Conservation (phyloP, 2,797 vertebrate genomes). For the Coranthus polyacanthus region DNA sequence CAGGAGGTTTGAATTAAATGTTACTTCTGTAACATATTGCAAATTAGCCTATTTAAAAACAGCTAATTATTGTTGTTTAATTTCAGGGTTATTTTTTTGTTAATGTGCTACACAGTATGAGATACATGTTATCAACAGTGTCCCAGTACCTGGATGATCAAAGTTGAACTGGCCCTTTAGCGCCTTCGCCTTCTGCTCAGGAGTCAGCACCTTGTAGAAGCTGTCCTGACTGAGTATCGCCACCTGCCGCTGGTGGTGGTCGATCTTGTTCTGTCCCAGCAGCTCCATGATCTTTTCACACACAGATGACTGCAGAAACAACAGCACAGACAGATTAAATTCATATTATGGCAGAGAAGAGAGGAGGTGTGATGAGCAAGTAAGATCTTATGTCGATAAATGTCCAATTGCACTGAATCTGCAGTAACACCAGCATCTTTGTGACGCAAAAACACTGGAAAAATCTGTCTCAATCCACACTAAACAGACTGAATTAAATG, state of each 20-base stretch:
- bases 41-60: neutral
- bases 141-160: slow-evolving; percentile 93
- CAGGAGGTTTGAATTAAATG: neutral
- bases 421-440: neutral
- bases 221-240: slow-evolving; percentile 98
- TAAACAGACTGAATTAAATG: too few relatives aligned
- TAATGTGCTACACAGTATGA: too few relatives aligned
- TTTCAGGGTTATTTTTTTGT: too few relatives aligned
- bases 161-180: slow-evolving; percentile 98
- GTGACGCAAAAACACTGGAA: too few relatives aligned
- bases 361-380: neutral
- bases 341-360: too few relatives aligned
- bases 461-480: too few relatives aligned
- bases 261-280: slow-evolving; percentile 97
- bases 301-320: slow-evolving; percentile 89
- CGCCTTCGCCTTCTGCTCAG: slow-evolving; percentile 96
- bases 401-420: neutral
- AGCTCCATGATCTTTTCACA: slow-evolving; percentile 98
- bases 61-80: neutral
- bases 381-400: too few relatives aligned
- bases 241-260: slow-evolving; percentile 94
- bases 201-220: slow-evolving; percentile 95
- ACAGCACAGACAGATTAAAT: neutral
- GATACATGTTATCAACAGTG: neutral
- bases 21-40: neutral